Base-by-base conservation (phyloP, 2,797 vertebrate genomes). In the Thamnophis elegans region DNA sequence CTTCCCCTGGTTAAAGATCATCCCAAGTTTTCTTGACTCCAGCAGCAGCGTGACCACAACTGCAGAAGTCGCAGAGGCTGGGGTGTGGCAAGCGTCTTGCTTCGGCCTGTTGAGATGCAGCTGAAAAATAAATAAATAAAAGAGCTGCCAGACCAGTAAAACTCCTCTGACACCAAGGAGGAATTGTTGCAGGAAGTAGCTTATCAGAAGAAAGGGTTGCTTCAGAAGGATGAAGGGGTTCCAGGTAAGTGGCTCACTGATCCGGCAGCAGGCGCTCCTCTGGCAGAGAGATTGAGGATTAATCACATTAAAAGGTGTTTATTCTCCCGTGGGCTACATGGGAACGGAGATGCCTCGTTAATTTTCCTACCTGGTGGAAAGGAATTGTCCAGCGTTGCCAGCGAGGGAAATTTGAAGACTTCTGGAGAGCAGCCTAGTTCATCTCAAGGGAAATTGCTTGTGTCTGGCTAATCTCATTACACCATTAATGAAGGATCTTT, bases 401-500 rank as follows among this genome's bases (percentile, higher is more conserved):
- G 4, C 26, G 20, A 3, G 54, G 51, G 88, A 88, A 20, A 5
- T 10, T 42, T 1, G n/a, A 25, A 12, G 54, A 88, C 3, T 62
- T 7, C 1, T 2, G 26, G 32, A 22, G 88, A 91, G 91, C 87
- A 92, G 94, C 93, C 95, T 93, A 95, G 89, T 89, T 53, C 58
- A 78, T 13, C 4, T 0, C n/a, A 7, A 91, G n/a, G 90, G 42
- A 60, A 10, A 0, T 36, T 5, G 16, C 86, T 92, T 89, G 36
- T 20, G 60, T 58, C 7, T 86, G 87, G 94, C 89, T 47, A 86
- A 12, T 93, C 73, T 56, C 14, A 85, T 85, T 0, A 5, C 78
- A 59, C 0, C 18, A 73, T 96, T 95, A 94, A 97, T 97, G 97
- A 97, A 96, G 96, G 65, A 16, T 6, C 0, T 95, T 13, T 93